Conservation (phyloP, 2,888 invertebrate genomes). For the Drosophila neutralis region DNA sequence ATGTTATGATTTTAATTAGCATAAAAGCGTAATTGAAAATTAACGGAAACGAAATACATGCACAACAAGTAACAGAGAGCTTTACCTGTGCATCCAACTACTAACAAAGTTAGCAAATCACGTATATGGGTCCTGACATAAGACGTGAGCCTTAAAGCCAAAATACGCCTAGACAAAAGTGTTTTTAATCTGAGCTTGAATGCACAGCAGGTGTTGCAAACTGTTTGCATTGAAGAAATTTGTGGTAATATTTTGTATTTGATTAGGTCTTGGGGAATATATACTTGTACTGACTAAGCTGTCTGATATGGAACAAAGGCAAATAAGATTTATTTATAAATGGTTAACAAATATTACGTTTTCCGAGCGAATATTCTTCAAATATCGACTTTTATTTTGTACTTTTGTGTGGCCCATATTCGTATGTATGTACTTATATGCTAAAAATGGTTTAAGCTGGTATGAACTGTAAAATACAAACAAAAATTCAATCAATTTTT, state of each 20-base stretch:
- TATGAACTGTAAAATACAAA: too few relatives aligned
- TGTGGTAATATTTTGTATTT: conserved; percentile 30
- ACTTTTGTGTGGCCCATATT: background rate
- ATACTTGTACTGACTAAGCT: background rate
- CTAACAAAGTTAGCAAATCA: background rate
- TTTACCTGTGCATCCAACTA: conserved; percentile 12
- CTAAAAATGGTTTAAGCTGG: too few relatives aligned
- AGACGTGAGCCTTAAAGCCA: background rate
- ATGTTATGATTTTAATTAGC: conserved; percentile 73
- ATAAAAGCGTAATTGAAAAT: conserved; percentile 77
- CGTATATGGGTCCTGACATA: background rate
- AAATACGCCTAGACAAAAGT: conserved; percentile 8
- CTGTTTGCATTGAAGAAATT: conserved; percentile 3
- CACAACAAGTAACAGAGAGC: conserved; percentile 19
- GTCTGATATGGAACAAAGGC: background rate
- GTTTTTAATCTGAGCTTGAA: conserved; percentile 1
- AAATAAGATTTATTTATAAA: background rate
- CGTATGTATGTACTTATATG: background rate
- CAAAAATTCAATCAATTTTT: too few relatives aligned
- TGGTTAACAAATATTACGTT: background rate
- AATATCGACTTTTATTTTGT: background rate
- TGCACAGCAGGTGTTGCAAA: conserved; percentile 6
- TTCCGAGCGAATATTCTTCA: too few relatives aligned
- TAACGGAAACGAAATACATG: conserved; percentile 60
- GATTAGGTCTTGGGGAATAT: conserved; percentile 21